phyloP scores from a whole-genome alignment of 2,888 invertebrate species.

The Cataglyphis cursor region DNA sequence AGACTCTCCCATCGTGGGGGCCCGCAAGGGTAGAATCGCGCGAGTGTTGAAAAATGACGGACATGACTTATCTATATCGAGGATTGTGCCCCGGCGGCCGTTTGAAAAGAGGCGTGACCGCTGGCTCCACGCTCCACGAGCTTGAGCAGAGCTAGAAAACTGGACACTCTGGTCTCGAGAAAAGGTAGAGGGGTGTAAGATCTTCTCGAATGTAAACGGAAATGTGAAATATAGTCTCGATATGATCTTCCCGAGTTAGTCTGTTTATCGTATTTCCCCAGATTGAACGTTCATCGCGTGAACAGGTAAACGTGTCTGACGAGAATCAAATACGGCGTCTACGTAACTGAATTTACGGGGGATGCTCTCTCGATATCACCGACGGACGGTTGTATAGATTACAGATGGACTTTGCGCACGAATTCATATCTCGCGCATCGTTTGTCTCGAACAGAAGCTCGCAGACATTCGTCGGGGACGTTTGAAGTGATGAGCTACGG shows the following conservation, averaged over 20 bases:
- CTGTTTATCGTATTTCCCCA: conserved; percentile 21
- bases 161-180: conserved; percentile 70
- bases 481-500: conserved; percentile 54
- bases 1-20: background rate
- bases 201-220: conserved; percentile 49
- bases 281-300: conserved; percentile 22
- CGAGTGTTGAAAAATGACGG: conserved; percentile 82
- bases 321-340: conserved; percentile 43
- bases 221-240: conserved; percentile 55
- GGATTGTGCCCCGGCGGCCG: conserved; percentile 71
- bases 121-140: conserved; percentile 21
- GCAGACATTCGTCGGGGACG: conserved; percentile 60
- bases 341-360: conserved; percentile 44
- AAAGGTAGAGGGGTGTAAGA: conserved; percentile 49
- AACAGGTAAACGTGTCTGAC: conserved; percentile 26
- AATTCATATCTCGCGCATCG: conserved; percentile 83
- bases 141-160: conserved; percentile 62
- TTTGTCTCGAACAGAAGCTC: conserved; percentile 78
- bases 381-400: background rate
- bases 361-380: conserved; percentile 5
- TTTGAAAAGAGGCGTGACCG: conserved; percentile 81
- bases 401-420: conserved; percentile 72
- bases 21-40: conserved; percentile 9
- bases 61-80: conserved; percentile 86
- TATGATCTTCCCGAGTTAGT: conserved; percentile 40